These are phyloP conservation scores for Xestia rhomboidea DNA, from an alignment of 2,888 invertebrate genomes.

Conservation along the genomic window DNA sequence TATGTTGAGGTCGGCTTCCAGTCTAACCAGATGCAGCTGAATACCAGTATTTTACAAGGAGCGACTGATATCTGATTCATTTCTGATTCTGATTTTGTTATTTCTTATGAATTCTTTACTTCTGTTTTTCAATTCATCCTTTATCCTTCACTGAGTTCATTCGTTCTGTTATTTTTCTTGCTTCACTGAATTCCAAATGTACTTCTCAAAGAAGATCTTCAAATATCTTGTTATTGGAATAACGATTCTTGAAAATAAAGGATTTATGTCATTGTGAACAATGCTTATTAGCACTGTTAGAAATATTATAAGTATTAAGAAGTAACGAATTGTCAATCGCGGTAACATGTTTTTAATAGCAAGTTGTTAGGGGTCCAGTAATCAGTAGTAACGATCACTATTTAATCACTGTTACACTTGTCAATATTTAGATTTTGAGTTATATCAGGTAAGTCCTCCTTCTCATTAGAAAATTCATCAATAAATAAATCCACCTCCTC, in stretches of 20 bases:
- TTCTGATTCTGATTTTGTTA: too few species aligned
- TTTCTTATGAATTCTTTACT: background rate
- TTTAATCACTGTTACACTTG: background rate
- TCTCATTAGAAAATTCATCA: background rate
- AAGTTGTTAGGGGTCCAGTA: too few species aligned
- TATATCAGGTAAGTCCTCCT: background rate
- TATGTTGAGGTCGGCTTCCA: too few species aligned
- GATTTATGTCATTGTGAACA: background rate
- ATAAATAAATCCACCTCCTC: background rate
- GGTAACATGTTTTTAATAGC: background rate
- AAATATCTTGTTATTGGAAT: background rate
- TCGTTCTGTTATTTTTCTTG: background rate
- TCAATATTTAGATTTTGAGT: background rate
- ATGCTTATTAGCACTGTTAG: background rate
- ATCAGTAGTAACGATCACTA: background rate
- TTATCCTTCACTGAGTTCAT: background rate
- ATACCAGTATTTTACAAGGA: too few species aligned
- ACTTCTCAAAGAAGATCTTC: background rate
- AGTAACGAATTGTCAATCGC: background rate
- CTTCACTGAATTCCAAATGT: background rate
- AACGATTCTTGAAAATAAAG: background rate
- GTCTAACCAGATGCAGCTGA: too few species aligned
- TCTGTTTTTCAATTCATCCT: background rate
- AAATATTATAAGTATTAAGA: background rate
- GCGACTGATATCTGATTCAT: too few species aligned